These are phyloP conservation scores for honey bee (Apis mellifera) DNA, from an alignment of 1,140 invertebrate species.

Conservation along the genomic window DNA sequence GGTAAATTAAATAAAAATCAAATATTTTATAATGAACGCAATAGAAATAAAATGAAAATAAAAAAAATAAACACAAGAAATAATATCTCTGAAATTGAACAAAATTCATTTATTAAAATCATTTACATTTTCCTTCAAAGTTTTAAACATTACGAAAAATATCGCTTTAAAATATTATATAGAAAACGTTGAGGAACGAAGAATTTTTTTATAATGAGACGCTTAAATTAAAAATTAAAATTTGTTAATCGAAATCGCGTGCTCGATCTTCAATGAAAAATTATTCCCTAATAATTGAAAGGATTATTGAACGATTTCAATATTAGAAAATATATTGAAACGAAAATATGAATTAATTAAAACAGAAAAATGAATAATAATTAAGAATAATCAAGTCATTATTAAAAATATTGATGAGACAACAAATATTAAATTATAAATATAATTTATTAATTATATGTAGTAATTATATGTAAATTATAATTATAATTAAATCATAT, in stretches of 20 bases:
- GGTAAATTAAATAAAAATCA: background rate
- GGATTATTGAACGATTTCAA: no score
- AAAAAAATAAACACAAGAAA: constrained; percentile 11
- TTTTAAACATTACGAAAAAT: background rate
- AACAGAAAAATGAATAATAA: background rate
- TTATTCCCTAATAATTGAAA: background rate
- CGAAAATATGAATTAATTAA: background rate
- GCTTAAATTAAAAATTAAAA: background rate
- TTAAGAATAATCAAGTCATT: background rate
- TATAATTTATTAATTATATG: no score
- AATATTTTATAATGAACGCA: no score
- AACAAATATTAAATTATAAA: background rate
- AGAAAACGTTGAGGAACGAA: background rate
- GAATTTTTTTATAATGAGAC: constrained; percentile 5
- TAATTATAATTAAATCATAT: no score
- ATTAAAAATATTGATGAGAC: background rate
- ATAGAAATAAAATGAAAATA: background rate
- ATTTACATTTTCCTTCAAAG: background rate
- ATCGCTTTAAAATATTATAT: background rate
- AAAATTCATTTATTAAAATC: constrained; percentile 19
- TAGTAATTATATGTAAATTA: no score
- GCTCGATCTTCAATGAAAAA: background rate
- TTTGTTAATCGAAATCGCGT: background rate
- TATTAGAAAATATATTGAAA: background rate
- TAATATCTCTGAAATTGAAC: background rate